Evolutionary conservation across 2,797 vertebrate species (phyloP), one percentile per base, ranked within the genome.

Genomic region (Numenius phaeopus): DNA sequence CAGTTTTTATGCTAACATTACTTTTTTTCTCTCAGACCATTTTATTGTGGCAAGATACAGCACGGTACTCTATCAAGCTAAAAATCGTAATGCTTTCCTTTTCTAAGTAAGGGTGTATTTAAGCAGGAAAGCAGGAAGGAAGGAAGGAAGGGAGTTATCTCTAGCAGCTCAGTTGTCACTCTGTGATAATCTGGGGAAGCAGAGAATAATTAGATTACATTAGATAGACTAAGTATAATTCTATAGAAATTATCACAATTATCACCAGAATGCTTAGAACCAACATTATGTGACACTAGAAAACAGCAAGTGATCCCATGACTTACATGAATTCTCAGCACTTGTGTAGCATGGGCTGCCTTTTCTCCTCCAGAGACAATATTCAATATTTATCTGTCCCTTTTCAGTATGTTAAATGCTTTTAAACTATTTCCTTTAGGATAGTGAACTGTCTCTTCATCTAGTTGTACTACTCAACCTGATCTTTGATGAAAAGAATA

Each of bases 151-250:
- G 55, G 37, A 85, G 39, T 46, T 83, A 86, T 95, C 67, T 87
- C 78, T 87, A 89, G 75, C n/a, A 85, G 50, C 26, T 95, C 75
- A 71, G 20, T 70, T 96, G 67, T 79, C 55, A 77, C n/a, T 79
- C 34, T 47, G 26, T 84, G 57, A 81, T 94, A 87, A 91, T 80
- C 81, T 76, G 42, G 78, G 70, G 30, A 83, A 78, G 23, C 66
- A 86, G 82, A 70, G 34, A 92, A 96, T 34, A 89, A 79, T 87
- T 82, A 82, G 30, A 67, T 71, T 77, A 79, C 19, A 34, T 76
- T 79, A 76, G 55, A 61, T 30, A 75, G 22, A 47, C 13, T 44
- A 81, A 66, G 66, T 72, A 37, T 37, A 82, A 73, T 90, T 76
- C 66, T 75, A 11, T 32, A 83, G 30, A 84, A 94, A 72, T 84